Conservation (phyloP, 2,888 invertebrate genomes). For the Notodonta dromedarius region DNA sequence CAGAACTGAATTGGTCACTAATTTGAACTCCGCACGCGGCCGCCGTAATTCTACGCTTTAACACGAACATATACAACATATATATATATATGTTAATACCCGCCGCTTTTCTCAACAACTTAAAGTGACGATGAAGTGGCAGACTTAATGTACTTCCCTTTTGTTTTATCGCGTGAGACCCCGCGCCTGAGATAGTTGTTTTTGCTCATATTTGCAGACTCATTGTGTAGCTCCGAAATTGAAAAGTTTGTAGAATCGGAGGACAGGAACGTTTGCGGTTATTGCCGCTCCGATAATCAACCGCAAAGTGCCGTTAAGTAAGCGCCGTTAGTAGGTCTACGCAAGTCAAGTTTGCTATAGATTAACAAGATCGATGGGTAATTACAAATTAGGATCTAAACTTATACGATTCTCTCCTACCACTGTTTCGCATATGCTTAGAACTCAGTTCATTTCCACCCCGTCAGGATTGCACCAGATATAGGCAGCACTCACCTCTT, state of each 20-base stretch:
- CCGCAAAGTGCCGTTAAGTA: neutral
- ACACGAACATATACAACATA: slow-evolving; percentile 12
- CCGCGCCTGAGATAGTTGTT: slow-evolving; percentile 3
- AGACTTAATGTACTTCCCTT: slow-evolving; percentile 8
- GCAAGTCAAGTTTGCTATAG: neutral
- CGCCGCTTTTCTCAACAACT: slow-evolving; percentile 7
- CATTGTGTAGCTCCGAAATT: neutral
- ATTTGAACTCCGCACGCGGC: slow-evolving; percentile 43
- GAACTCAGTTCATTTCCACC: no score
- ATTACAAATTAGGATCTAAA: neutral
- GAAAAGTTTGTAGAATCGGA: neutral
- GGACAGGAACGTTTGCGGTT: neutral
- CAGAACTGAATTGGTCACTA: slow-evolving; percentile 70
- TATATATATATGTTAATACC: no score
- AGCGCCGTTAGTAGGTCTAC: neutral
- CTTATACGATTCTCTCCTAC: neutral
- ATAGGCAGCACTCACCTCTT: slow-evolving; percentile 39
- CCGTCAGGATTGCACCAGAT: no score
- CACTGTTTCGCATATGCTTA: neutral
- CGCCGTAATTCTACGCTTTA: slow-evolving; percentile 19
- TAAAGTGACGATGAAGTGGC: slow-evolving; percentile 9
- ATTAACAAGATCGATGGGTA: neutral
- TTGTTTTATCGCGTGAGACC: slow-evolving; percentile 2
- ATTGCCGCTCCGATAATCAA: neutral
- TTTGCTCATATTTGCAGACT: neutral